phyloP scores from a whole-genome alignment of 2,113 vertebrate genomes.

The Neopipo cinnamomea region DNA sequence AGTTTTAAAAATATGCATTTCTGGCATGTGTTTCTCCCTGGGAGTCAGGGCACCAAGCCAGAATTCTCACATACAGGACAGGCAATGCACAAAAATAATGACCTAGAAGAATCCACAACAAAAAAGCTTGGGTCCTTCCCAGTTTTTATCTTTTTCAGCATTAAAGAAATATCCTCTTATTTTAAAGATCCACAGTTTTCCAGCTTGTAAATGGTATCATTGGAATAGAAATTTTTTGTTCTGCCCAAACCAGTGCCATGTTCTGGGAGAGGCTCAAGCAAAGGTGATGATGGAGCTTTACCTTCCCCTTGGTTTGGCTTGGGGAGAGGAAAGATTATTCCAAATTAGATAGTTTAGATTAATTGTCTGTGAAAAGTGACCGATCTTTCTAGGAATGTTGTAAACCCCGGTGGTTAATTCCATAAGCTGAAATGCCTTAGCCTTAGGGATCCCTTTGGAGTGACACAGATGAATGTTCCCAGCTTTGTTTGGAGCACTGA shows the following conservation, averaged over 20 bases:
- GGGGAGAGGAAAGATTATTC: not conserved
- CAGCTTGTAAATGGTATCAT: not conserved
- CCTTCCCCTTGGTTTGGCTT: not conserved
- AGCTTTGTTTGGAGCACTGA: not conserved
- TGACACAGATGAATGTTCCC: not conserved
- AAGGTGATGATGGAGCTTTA: not conserved
- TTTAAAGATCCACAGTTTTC: not conserved
- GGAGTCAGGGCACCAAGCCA: slow-evolving; percentile 18
- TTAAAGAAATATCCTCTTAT: not conserved
- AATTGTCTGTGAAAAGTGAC: not conserved
- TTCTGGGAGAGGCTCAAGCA: not conserved
- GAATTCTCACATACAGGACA: not conserved
- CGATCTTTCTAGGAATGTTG: not conserved
- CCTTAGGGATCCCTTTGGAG: not conserved
- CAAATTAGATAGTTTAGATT: not conserved
- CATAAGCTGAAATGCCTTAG: not conserved
- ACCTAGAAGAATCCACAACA: not conserved
- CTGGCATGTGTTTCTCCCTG: slow-evolving; percentile 45
- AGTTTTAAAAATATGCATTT: slow-evolving; percentile 52
- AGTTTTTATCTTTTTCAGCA: not conserved
- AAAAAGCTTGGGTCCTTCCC: not conserved
- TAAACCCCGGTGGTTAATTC: not conserved
- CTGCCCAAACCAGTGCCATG: not conserved
- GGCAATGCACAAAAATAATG: not conserved
- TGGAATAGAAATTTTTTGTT: not conserved